Conservation (phyloP, 2,888 invertebrate species). For the Colostygia pectinataria region DNA sequence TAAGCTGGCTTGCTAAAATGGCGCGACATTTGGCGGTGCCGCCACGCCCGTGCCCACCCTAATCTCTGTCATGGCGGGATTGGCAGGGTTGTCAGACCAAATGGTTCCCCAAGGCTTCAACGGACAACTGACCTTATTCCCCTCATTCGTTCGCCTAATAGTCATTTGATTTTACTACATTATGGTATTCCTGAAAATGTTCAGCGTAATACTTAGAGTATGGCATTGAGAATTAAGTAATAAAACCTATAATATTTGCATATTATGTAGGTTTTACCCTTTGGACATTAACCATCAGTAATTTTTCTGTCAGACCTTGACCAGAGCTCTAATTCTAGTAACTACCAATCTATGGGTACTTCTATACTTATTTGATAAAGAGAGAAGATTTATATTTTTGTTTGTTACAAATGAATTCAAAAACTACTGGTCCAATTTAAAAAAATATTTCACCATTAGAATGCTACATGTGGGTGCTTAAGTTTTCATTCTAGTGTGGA, state of each 20-base stretch:
- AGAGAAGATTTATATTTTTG: no score
- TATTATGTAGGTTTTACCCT: no score
- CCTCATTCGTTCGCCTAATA: conserved; percentile 42
- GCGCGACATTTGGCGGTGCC: conserved; percentile 75
- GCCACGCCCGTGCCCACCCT: conserved; percentile 75
- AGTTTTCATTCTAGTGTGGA: no score
- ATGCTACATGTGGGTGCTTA: no score
- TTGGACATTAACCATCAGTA: neutral
- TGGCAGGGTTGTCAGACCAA: conserved; percentile 67
- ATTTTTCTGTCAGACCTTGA: conserved; percentile 3
- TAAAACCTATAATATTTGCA: neutral
- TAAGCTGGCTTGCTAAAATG: conserved; percentile 68
- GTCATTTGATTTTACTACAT: conserved; percentile 27
- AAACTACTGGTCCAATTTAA: no score
- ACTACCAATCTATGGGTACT: no score
- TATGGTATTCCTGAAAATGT: conserved; percentile 6
- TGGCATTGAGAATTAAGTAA: conserved; percentile 1
- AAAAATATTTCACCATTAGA: no score
- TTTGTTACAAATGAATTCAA: no score
- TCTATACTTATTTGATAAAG: no score
- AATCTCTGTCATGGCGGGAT: conserved; percentile 71
- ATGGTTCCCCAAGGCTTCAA: conserved; percentile 55
- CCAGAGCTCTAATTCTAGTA: no score
- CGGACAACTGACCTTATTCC: conserved; percentile 52
- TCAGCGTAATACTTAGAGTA: neutral